Base-by-base conservation (phyloP, 2,113 vertebrate genomes). In the Hyperopisus bebe region DNA sequence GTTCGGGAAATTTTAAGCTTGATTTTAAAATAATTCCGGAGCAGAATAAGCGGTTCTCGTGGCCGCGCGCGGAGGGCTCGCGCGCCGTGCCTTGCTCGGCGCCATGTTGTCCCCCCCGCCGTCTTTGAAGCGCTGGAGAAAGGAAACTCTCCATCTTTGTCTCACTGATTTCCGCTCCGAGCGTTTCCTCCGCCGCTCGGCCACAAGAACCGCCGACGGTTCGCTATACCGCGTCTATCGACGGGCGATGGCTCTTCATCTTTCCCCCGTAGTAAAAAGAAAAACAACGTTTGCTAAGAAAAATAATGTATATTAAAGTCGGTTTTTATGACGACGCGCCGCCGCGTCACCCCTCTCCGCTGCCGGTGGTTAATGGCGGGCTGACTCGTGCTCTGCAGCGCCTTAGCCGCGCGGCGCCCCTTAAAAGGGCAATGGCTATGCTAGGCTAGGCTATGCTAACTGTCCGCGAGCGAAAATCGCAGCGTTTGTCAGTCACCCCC, bases 51-150 rank as follows among this genome's bases (percentile, higher is more conserved):
- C 87, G 87, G 88, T 86, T 90, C 77, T 90, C 88, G 91, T 58
- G 42, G 89, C 89, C 92, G 92, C 91, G 93, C 93, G 92, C 88
- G 90, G 92, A 94, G 93, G 92, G 88, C 93, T 90, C 84, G 91
- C 93, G 93, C 93, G 94, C 94, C 94, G 94, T 93, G 90, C 94
- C 92, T 93, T 88, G 90, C 93, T 94, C 94, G 92, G 95, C 96
- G 95, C 96, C 96, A 96, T 96, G 95, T 96, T 96, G 96, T 95
- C 95, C 94, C 94, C 58, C 94, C 95, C 94, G 95, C 95, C 94
- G 95, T 96, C 95, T 96, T 94, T 95, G 95, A 94, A 94, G 95
- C 94, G 93, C 93, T 93, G 93, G 94, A 94, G 96, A 95, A 94
- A 94, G 95, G 93, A 95, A 80, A 94, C 95, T 88, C 94, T 95